Evolutionary conservation across 2,113 vertebrate species (phyloP).

Genomic region (Xenus cinereus): DNA sequence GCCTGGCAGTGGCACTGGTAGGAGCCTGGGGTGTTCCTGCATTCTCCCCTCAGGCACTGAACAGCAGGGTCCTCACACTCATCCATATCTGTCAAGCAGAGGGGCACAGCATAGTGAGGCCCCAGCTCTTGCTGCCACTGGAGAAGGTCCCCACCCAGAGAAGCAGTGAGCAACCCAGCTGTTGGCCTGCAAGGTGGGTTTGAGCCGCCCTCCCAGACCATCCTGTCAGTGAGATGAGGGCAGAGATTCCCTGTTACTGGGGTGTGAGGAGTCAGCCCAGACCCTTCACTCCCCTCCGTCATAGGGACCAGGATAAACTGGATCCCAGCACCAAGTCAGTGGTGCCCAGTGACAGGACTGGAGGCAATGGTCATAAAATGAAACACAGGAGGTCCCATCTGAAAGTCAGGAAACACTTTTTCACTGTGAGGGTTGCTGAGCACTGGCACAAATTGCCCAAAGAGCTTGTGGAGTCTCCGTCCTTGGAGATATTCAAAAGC

Average conservation of each 20-base stretch:
- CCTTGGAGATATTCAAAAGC: neutral
- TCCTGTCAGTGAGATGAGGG: neutral
- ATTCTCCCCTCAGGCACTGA: conserved; percentile 74
- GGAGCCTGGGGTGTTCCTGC: conserved; percentile 80
- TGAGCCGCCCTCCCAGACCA: neutral
- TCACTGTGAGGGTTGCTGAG: neutral
- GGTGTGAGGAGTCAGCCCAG: neutral
- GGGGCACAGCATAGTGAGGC: neutral
- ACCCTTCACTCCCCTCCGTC: neutral
- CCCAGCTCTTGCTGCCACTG: neutral
- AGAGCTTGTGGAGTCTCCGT: neutral
- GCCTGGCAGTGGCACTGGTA: conserved; percentile 77
- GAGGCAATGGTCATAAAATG: neutral
- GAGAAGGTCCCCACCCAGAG: neutral
- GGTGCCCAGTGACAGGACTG: neutral
- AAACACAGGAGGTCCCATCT: neutral
- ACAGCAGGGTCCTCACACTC: conserved; percentile 73
- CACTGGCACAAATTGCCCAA: neutral
- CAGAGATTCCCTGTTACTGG: neutral
- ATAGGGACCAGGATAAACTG: neutral
- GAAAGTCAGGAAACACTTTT: neutral
- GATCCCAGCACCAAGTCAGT: neutral
- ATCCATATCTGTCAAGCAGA: conserved; percentile 73
- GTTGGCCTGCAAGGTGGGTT: neutral
- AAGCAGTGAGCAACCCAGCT: neutral